Base-by-base conservation (phyloP, 2,113 vertebrate species). In the Platichthys stellatus region DNA sequence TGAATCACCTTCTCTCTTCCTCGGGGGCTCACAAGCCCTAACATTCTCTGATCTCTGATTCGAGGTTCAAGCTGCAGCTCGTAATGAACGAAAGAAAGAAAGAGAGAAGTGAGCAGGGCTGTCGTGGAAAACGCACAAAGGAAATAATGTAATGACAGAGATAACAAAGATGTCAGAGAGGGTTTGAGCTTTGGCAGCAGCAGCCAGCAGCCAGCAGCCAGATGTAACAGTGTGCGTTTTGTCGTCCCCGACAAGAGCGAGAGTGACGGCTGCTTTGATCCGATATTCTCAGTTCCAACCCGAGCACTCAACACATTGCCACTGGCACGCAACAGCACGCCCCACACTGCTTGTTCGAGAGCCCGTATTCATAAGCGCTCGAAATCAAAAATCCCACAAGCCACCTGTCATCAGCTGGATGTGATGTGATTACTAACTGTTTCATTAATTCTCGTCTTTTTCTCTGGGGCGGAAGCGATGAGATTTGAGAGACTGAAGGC, bases 211-310 rank as follows among this genome's bases (percentile, higher is more conserved):
- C 66, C 40, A 65, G 63, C 6, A 51, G 49, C 49, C 87, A 80
- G 80, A 87, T 89, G 83, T 86, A 80, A 82, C 80, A 68, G 60
- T 18, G 67, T 28, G 28, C 31, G 31, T 31, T 31, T 31, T 31
- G 31, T 88, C 75, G 68, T 81, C 57, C 18, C 72, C 75, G 73
- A 76, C 78, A 80, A 17, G 78, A 84, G 60, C 3, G n/a, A 72
- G 35, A 85, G 74, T 80, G 86, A 91, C 66, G 78, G 80, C 73
- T 76, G 81, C 86, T 91, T 87, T 93, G 86, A 91, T 91, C 76
- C 61, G 21, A 71, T 57, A 64, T 66, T 80, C 63, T 58, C 61
- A 59, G 28, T 65, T 83, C 70, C 54, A 69, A 35, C 87, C 43
- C 51, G 58, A 72, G 56, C 23, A 13, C 76, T 75, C 73, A 60